Evolutionary conservation across 2,797 vertebrate genomes (phyloP).

Genomic region (Austrolebias charrua): DNA sequence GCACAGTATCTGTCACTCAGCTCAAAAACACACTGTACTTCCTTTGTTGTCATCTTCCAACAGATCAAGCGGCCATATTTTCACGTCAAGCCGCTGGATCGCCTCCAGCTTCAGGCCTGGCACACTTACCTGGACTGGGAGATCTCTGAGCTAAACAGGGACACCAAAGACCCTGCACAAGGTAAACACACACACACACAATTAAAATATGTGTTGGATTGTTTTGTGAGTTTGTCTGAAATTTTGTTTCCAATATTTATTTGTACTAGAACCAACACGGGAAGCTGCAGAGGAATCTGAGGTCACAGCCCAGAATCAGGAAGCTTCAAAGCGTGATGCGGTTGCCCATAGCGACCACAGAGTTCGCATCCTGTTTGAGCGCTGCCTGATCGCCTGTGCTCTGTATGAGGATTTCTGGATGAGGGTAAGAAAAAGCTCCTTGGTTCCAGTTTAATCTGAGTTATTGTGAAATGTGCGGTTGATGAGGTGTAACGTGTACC

Average conservation of each 20-base stretch:
- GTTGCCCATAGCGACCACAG: constrained; percentile 68
- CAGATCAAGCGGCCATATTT: constrained; percentile 90
- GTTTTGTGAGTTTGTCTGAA: background rate
- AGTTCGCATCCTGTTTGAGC: constrained; percentile 84
- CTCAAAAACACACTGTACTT: background rate
- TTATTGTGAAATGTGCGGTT: background rate
- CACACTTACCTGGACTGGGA: constrained; percentile 87
- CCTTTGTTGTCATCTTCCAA: background rate
- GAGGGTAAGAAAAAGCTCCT: constrained; percentile 69
- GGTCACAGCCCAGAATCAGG: constrained; percentile 26
- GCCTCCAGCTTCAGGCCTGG: constrained; percentile 84
- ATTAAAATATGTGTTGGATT: background rate
- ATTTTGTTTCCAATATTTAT: constrained; percentile 1
- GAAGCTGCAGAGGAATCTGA: constrained; percentile 63
- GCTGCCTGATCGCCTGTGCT: constrained; percentile 87
- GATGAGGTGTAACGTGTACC: background rate
- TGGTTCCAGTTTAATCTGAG: background rate
- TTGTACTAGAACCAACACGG: constrained; percentile 54
- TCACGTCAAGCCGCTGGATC: constrained; percentile 83
- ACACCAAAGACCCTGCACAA: constrained; percentile 39
- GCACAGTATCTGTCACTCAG: too few relatives aligned
- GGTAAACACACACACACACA: constrained; percentile 26
- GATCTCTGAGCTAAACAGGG: constrained; percentile 63
- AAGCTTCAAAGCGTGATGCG: constrained; percentile 21
- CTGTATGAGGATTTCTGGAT: constrained; percentile 89